These are phyloP conservation scores for Bombycilla garrulus DNA, from an alignment of 2,113 vertebrate species.

Conservation along the genomic window DNA sequence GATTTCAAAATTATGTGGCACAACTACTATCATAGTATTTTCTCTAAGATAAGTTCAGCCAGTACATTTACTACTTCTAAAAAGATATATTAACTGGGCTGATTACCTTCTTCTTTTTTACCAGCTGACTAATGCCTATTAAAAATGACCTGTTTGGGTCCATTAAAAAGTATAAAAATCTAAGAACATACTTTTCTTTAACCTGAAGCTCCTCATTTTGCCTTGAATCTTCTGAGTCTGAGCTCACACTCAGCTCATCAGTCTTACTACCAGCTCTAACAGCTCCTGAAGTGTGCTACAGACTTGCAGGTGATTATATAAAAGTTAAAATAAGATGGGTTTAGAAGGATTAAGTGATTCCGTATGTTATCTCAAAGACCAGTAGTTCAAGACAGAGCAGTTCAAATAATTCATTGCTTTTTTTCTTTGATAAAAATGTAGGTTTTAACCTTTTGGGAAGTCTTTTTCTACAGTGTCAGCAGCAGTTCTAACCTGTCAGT, in stretches of 20 bases:
- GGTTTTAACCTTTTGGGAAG: conserved; percentile 70
- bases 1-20: conserved; percentile 65
- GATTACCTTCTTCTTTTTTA: neutral
- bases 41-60: conserved; percentile 40
- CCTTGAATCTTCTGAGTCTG: neutral
- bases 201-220: conserved; percentile 1
- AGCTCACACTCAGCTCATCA: conserved; percentile 30
- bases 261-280: conserved; percentile 16
- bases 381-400: conserved; percentile 70
- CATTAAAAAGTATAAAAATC: neutral
- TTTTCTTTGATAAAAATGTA: conserved; percentile 73
- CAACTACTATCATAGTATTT: conserved; percentile 25
- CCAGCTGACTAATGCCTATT: conserved; percentile 20
- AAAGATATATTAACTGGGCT: conserved; percentile 26
- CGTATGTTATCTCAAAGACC: conserved; percentile 61
- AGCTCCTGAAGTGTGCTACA: conserved; percentile 34
- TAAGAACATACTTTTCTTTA: neutral
- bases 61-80: conserved; percentile 41
- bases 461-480: conserved; percentile 69
- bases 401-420: conserved; percentile 70
- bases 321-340: conserved; percentile 66
- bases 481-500: conserved; percentile 69
- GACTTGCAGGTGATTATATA: conserved; percentile 66
- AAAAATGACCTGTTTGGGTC: conserved; percentile 1
- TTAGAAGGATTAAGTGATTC: conserved; percentile 73